These are phyloP conservation scores for Mormyrus proboscirostris DNA, from an alignment of 2,797 vertebrate genomes.

Conservation along the genomic window DNA sequence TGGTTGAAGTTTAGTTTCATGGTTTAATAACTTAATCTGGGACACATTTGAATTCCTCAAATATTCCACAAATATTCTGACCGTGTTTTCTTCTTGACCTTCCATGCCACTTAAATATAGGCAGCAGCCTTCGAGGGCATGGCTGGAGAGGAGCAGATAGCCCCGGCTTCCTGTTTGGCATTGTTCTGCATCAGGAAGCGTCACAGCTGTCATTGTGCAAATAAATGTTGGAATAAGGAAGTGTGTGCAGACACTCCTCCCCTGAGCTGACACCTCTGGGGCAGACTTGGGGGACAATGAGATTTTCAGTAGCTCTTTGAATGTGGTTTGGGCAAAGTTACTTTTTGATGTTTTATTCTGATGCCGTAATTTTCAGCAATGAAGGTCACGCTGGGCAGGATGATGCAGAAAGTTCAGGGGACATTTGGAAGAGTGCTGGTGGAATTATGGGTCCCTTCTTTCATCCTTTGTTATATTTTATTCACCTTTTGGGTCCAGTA, in stretches of 20 bases:
- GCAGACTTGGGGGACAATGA: not conserved
- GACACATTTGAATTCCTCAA: not conserved
- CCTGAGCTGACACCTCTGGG: conserved; percentile 14
- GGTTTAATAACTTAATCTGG: not conserved
- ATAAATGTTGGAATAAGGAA: conserved; percentile 26
- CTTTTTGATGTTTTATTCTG: not conserved
- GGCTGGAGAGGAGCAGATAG: not conserved
- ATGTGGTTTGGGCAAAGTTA: not conserved
- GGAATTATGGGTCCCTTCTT: not conserved
- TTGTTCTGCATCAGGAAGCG: conserved; percentile 28
- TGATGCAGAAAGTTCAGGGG: not conserved
- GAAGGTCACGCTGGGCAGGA: not conserved
- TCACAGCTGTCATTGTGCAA: conserved; percentile 20
- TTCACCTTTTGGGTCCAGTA: not conserved
- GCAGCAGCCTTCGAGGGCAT: not conserved
- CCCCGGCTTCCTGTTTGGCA: conserved; percentile 37
- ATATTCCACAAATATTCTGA: not conserved
- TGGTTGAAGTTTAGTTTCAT: not conserved
- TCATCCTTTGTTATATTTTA: not conserved
- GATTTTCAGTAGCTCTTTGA: not conserved
- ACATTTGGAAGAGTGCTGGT: not conserved
- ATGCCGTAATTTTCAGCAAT: not conserved
- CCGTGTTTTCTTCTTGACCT: not conserved
- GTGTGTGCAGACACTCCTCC: conserved; percentile 22
- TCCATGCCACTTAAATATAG: conserved; percentile 19